phyloP scores from a whole-genome alignment of 1,140 invertebrate genomes.

The Heliothis subflexa region DNA sequence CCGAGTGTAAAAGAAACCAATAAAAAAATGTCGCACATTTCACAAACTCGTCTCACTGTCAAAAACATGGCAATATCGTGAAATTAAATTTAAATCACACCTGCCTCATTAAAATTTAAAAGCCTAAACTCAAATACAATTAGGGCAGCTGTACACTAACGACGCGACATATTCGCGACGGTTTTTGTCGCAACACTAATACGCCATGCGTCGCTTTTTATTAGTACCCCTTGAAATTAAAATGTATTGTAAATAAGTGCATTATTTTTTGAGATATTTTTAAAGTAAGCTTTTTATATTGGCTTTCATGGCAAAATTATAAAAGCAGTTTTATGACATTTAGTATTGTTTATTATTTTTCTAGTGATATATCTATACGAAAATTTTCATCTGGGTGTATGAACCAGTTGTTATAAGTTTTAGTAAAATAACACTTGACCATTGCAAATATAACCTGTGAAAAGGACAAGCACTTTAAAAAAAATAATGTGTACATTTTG shows the following conservation, averaged over 20 bases:
- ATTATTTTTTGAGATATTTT: no score
- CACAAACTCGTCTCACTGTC: no score
- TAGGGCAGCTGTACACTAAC: conserved; percentile 30
- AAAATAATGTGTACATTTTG: background rate
- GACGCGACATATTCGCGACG: conserved; percentile 17
- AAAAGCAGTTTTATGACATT: no score
- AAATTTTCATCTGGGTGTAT: no score
- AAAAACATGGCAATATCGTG: conserved; percentile 2
- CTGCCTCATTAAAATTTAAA: conserved; percentile 31
- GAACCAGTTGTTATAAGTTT: no score
- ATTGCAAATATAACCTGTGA: no score
- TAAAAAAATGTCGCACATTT: no score
- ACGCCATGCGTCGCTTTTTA: background rate
- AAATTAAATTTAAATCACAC: conserved; percentile 33
- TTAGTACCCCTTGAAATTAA: background rate
- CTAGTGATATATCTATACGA: no score
- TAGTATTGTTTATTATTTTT: no score
- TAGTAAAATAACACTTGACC: no score
- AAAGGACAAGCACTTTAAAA: background rate
- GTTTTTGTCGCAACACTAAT: conserved; percentile 27
- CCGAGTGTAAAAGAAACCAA: no score
- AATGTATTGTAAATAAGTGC: no score
- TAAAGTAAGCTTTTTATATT: background rate
- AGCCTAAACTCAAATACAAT: conserved; percentile 37
- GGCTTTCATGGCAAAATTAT: background rate